Evolutionary conservation across 2,797 vertebrate genomes (phyloP), one percentile per base, ranked within the genome.

Genomic region (Gila robusta): DNA sequence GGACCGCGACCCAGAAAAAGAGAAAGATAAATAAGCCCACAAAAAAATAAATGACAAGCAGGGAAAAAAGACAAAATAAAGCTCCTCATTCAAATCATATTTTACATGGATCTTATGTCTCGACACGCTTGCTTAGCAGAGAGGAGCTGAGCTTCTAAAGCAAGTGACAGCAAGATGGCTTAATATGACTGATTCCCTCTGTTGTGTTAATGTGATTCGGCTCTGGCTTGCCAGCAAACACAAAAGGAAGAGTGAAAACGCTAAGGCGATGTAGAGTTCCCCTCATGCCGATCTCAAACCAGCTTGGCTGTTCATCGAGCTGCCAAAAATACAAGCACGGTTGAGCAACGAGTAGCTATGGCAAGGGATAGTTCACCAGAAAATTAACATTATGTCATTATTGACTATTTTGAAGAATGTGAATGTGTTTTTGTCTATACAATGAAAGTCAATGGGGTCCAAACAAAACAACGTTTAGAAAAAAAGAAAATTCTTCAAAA

Each of bases 51-150:
- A 85, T 70, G 71, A 83, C 86, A 89, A 59, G 69, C 41, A 70
- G 70, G 83, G 66, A 35, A 83, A 81, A 90, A 92, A 93, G 90
- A 91, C 89, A 73, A 89, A 92, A 89, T 90, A 88, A 91, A 88
- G 88, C 90, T 93, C 89, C 91, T 94, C 92, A 94, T 92, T 93
- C 91, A 94, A 95, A 95, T 94, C 92, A 91, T 88, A 90, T 95
- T 94, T 93, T 90, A 89, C 91, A 91, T 90, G 90, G 89, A 47
- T 94, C 92, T 93, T 90, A 90, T 76, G 90, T 89, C 91, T 91
- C 82, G 91, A 87, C 90, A 91, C 79, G 83, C 91, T 92, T 73
- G 87, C 88, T 91, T 90, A 91, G 90, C 91, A 87, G 89, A 54
- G 59, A 90, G 80, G 88, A 88, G 92, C 92, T 83, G 86, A 92